Evolutionary conservation across 2,797 vertebrate species (phyloP), one percentile per base, ranked within the genome.

Genomic region (Scolopax bukidnonensis): DNA sequence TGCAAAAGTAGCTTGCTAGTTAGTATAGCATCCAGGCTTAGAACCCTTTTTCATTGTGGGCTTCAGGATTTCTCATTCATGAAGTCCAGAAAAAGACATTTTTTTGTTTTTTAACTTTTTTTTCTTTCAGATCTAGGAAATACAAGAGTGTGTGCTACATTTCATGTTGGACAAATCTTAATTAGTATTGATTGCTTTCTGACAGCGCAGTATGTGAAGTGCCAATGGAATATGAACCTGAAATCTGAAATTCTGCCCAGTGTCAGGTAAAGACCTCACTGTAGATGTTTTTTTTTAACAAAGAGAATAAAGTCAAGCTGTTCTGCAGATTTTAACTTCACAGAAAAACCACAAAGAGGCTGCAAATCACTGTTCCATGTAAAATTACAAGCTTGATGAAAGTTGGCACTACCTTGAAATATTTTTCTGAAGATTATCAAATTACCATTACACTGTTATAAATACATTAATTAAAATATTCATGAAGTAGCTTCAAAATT

Each of bases 161-260:
- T 97, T 96, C 67, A 91, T 18, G 30, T 54, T 40, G 74, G 78
- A 79, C 41, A 91, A 79, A 81, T 64, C 38, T 81, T 74, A 81
- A 94, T 96, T 91, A 93, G 91, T 88, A 95, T 61, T 70, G 93
- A 96, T 95, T 56, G 27, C 64, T 84, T 92, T 92, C 87, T 94
- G 96, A 90, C 32, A 87, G 50, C 4, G 2, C 28, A 88, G 28
- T 18, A 67, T 9, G 11, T 69, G 32, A 73, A 85, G 43, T 84
- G 90, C 57, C 60, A 77, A 81, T 56, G 84, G 90, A 92, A 88
- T 36, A 63, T 1, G 10, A 93, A 90, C 16, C 69, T 90, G 78
- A 94, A 93, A 96, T 71, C 70, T 95, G 96, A 97, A 95, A 90
- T 94, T 86, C 64, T 97, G 93, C 84, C 90, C 77, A 48, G 47